Evolutionary conservation across 2,797 vertebrate species (phyloP).

Genomic region (Prunella strophiata): DNA sequence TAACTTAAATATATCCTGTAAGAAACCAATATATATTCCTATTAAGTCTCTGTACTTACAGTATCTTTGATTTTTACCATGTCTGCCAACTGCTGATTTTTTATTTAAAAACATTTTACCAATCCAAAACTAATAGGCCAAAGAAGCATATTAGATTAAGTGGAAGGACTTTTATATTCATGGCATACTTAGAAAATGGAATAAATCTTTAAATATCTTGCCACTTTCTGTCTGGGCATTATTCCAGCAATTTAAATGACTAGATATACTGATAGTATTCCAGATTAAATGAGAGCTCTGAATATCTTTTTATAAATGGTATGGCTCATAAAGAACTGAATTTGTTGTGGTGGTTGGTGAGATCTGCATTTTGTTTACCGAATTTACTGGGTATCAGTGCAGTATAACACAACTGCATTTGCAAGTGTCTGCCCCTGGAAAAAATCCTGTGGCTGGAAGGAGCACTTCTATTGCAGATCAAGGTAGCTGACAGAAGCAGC

Average conservation of each 20-base stretch:
- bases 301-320: conserved; percentile 14
- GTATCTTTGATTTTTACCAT: neutral
- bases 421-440: neutral
- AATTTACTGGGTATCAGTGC: neutral
- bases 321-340: neutral
- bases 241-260: conserved; percentile 53
- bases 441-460: neutral
- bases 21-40: neutral
- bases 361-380: neutral
- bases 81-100: neutral
- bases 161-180: conserved; percentile 43
- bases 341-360: neutral
- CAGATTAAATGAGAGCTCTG: conserved; percentile 34
- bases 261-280: conserved; percentile 42
- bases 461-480: neutral
- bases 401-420: neutral
- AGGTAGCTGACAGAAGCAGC: neutral
- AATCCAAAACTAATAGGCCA: conserved; percentile 10
- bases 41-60: neutral
- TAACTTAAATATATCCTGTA: neutral
- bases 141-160: conserved; percentile 51
- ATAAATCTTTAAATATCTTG: conserved; percentile 57
- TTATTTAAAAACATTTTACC: conserved; percentile 38
- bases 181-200: conserved; percentile 33
- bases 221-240: conserved; percentile 43